Conservation (phyloP, 1,140 invertebrate genomes). For the Diorhabda elongata region DNA sequence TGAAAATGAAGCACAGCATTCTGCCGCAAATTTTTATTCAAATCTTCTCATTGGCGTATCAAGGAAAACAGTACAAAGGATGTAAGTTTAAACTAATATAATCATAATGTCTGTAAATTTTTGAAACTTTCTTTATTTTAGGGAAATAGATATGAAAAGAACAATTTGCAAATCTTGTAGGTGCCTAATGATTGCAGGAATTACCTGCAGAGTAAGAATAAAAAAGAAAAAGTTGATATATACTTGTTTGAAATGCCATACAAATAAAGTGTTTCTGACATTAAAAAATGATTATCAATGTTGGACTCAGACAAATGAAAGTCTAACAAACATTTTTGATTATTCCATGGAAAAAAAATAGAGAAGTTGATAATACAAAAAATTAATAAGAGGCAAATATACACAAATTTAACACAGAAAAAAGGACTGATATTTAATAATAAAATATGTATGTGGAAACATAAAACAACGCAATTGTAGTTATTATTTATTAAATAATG, state of each 20-base stretch:
- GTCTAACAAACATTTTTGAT: slow-evolving; percentile 48
- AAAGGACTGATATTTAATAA: neutral
- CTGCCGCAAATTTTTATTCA: slow-evolving; percentile 50
- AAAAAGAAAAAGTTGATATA: slow-evolving; percentile 48
- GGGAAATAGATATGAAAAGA: slow-evolving; percentile 53
- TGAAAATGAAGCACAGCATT: slow-evolving; percentile 41
- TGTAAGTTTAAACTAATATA: slow-evolving; percentile 46
- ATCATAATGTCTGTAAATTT: neutral
- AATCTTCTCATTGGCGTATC: slow-evolving; percentile 52
- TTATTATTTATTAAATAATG: neutral
- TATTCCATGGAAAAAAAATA: slow-evolving; percentile 28
- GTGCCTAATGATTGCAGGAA: slow-evolving; percentile 47
- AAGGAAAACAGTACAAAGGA: slow-evolving; percentile 55
- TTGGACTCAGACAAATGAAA: slow-evolving; percentile 50
- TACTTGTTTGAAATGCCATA: slow-evolving; percentile 48
- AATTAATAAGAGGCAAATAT: neutral
- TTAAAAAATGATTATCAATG: slow-evolving; percentile 45
- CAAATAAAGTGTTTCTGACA: slow-evolving; percentile 44
- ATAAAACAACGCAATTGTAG: neutral
- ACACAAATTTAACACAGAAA: neutral
- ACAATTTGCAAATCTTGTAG: slow-evolving; percentile 54
- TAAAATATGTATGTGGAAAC: neutral
- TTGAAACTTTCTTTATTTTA: slow-evolving; percentile 40
- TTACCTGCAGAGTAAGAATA: slow-evolving; percentile 49
- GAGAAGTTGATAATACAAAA: neutral